Base-by-base conservation (phyloP, 1,140 invertebrate genomes). In the Hycleus cichorii region DNA sequence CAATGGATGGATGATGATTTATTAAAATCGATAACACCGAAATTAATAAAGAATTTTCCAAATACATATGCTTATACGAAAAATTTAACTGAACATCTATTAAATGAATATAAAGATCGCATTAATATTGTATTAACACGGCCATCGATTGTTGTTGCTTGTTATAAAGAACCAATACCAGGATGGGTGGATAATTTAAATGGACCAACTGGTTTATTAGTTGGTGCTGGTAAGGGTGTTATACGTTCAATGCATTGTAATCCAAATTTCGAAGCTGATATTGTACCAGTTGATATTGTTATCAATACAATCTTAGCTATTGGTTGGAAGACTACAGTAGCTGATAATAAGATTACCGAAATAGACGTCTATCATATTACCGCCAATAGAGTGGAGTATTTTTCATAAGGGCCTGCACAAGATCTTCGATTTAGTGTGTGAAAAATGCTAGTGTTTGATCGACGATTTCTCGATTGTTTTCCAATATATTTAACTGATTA, bases 171-270 rank as follows among this genome's bases (percentile, higher is more conserved):
- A 58, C 82, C 82, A 0, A 69, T 78, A 12, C 74, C 78, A 1
- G 86, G 88, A 2, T 93, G 90, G 90, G 86, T 93, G 2, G 91
- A 95, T 71, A 95, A 93, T 70, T 80, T 90, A 47, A 94, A 94
- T 76, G 92, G 91, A n/a, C 89, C 91, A 2, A 90, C 88, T 43
- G 90, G 85, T 0, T 64, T 86, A 3, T 66, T 83, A 2, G 81
- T 80, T 3, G 84, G 80, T 0, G 79, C 79, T 8, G 85, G 86
- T 18, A 88, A 88, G 69, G 90, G 90, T 1, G 70, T 92, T 2
- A 74, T 93, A 1, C 79, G 83, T 49, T 83, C 87, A 6, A 81
- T 91, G 75, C 76, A 79, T 44, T 83, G 84, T 65, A 76, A 82
- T 57, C 72, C 72, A 3, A 74, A 80, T 12, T 80, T 80, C 8